phyloP scores from a whole-genome alignment of 2,797 vertebrate species.

The Mormyrops attenuatus region DNA sequence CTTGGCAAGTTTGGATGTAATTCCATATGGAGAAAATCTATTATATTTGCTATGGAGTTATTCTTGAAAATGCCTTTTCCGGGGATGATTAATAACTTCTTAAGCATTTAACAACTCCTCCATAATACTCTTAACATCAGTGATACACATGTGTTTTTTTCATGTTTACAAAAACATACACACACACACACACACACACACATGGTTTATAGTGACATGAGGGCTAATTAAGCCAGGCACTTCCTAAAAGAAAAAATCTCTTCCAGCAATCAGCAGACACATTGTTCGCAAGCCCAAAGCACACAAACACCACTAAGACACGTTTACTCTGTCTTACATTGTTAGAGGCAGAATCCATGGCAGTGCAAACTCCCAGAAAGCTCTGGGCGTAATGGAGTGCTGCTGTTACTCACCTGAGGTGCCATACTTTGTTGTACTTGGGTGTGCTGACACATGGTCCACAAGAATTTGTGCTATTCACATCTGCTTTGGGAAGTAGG shows the following conservation, averaged over 20 bases:
- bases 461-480: not conserved
- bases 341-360: not conserved
- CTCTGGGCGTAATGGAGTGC: not conserved
- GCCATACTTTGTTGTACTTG: not conserved
- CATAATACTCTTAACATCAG: not conserved
- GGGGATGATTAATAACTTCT: not conserved
- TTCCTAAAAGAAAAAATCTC: not conserved
- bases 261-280: not conserved
- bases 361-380: not conserved
- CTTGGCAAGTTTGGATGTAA: not conserved
- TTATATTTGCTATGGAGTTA: not conserved
- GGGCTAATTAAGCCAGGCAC: not conserved
- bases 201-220: not conserved
- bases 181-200: too few species aligned
- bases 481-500: not conserved
- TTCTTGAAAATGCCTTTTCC: not conserved
- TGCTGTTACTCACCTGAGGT: not conserved
- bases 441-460: not conserved
- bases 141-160: not conserved
- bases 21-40: not conserved
- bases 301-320: not conserved
- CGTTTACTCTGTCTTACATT: not conserved
- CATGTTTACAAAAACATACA: not conserved
- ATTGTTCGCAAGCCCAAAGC: not conserved
- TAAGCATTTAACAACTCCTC: not conserved